Evolutionary conservation across 2,888 invertebrate genomes (phyloP), one percentile per base, ranked within the genome.

Genomic region (Odontocolon sp.): DNA sequence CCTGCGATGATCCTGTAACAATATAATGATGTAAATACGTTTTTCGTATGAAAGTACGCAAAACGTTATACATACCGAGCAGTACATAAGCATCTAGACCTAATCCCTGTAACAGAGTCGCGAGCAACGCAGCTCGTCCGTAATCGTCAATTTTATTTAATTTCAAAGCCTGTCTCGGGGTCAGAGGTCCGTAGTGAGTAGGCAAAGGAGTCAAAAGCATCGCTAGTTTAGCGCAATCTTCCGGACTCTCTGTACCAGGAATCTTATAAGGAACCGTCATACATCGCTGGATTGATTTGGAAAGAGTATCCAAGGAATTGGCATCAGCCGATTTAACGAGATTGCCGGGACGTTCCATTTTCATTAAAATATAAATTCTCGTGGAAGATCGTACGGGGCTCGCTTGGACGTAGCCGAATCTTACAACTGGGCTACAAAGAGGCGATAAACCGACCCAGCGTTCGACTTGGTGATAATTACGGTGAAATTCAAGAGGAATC

Each of bases 101-200:
- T 23, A 89, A 77, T 9, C 87, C 89, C 56, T 86, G 86, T 4
- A 90, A 79, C 28, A 90, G 76, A 6, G 84, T 81, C 0, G 87
- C 85, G 3, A 90, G 82, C 16, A 90, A 66, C 21, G 87, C 87
- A n/a, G 90, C 88, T 6, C 90, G 84, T 5, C 90, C 90, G 57
- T 87, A 89, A 54, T 88, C 87, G 78, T 90, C 90, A 2, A 89
- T 86, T 78, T 90, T 89, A 66, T 86, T 89, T 23, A 90, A 80
- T 66, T 87, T 87, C 28, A 90, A 76, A 28, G 89, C 89, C 66
- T 90, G 90, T 16, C 85, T 84, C 2, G 89, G 88, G 2, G 85
- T 85, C 18, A 90, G 69, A 11, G 90, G 89, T 26, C 90, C 90
- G 50, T 89, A 89, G 63, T 87, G 83, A 9, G 70, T 76, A 1